Evolutionary conservation across 2,888 invertebrate species (phyloP), one percentile per base, ranked within the genome.

Genomic region (Hirtodrosophila cameraria): DNA sequence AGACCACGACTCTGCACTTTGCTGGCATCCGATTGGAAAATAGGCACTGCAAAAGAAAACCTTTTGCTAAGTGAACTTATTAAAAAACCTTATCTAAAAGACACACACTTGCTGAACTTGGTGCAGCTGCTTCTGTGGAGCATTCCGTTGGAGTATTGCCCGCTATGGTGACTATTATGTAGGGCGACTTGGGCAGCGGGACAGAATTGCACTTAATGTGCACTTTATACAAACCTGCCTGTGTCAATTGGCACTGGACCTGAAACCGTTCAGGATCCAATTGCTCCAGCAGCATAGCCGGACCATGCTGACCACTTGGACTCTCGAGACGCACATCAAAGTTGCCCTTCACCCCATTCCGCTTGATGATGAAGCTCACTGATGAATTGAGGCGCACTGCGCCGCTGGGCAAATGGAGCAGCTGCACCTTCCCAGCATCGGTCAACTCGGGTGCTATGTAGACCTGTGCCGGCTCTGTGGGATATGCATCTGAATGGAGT

Each of bases 181-280:
- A 90, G 1, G 90, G 90, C 1, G 90, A 90, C 45, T 86, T 84
- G 6, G 88, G 88, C 42, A 90, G 49, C 3, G 72, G 60, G 8
- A 89, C 89, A 2, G 89, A 88, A 73, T 90, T 90, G 62, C 90
- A 90, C 57, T 88, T 89, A 8, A 90, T 84, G 57, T 90, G 89
- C 2, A 90, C 70, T 58, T 89, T 89, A 28, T 90, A 89, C 12
- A 90, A 81, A 2, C 90, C 90, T 12, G 88, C 77, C 53, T 87
- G 76, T 8, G 52, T 72, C 16, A 90, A 59, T 4, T 69, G 58
- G 13, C 88, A 86, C 5, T 70, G 70, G 8, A 87, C 89, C 49
- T 85, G 79, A 30, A 89, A 75, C 20, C 89, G 86, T 72, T 90
- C 89, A 1, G 90, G 89, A 70, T 90, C 90, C 48, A 90, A 55